Evolutionary conservation across 2,797 vertebrate genomes (phyloP), one percentile per base, ranked within the genome.

Genomic region (Premnoplex brunnescens): DNA sequence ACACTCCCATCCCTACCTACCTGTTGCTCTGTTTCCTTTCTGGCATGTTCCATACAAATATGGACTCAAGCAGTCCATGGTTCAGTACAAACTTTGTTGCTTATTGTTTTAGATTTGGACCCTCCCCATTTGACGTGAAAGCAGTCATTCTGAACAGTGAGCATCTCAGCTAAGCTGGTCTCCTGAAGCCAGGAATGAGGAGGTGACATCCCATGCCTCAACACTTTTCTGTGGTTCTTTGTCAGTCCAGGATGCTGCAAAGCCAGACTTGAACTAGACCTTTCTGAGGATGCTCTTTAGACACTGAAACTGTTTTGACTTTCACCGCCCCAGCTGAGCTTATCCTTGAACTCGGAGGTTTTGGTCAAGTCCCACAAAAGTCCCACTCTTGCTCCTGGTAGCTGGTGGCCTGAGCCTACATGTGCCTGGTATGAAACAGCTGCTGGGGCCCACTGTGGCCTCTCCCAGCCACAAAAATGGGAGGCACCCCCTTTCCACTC

Each of bases 381-480:
- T 14, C 48, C 48, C 24, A 24, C 10, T 60, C 22, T 46, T 0
- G 0, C 9, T 88, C 34, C 69, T 1, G 2, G 27, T 41, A 39
- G 21, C 41, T n/a, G 46, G 49, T 60, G 63, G 41, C 32, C 48
- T 55, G 13, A 79, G 32, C 23, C 62, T 41, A 51, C 49, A 27
- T 18, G 26, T 5, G 4, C 36, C 19, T 15, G 12, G 46, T 55
- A 34, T 0, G 1, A 39, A 83, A 34, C 18, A 69, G 54, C 32
- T 74, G 34, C 39, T 67, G 30, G 27, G 28, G 17, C 19, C 16
- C 51, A 60, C 51, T 0, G 0, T 10, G 16, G 56, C 39, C 64
- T 59, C 49, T 63, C 13, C 30, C 23, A 34, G 10, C 8, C 44
- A 46, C 19, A 2, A 74, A 76, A 77, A 59, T 4, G 7, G 19